phyloP scores from a whole-genome alignment of 2,113 vertebrate genomes.

The Myiozetetes cayanensis region DNA sequence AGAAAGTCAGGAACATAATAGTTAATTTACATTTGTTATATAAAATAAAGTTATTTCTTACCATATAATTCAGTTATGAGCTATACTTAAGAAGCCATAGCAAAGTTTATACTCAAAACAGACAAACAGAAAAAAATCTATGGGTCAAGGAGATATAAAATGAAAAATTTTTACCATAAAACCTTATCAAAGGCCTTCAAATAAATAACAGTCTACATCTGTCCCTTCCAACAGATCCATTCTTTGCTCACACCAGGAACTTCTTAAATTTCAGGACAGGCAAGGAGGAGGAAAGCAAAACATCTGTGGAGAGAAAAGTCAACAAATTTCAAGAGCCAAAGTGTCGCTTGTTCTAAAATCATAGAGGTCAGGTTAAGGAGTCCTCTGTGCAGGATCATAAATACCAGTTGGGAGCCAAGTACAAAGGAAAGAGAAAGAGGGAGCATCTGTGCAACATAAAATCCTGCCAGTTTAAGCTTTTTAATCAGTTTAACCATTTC shows the following conservation, averaged over 20 bases:
- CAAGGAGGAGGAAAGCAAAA: slow-evolving; percentile 66
- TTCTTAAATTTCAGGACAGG: slow-evolving; percentile 70
- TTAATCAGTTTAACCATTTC: not conserved
- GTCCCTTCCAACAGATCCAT: slow-evolving; percentile 13
- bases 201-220: slow-evolving; percentile 9
- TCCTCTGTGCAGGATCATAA: slow-evolving; percentile 43
- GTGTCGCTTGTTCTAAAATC: slow-evolving; percentile 48
- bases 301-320: slow-evolving; percentile 69
- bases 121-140: not conserved
- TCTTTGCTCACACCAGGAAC: slow-evolving; percentile 13
- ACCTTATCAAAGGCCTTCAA: not conserved
- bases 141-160: not conserved
- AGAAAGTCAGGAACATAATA: not conserved
- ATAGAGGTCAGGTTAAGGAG: slow-evolving; percentile 47
- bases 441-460: slow-evolving; percentile 43
- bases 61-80: not conserved
- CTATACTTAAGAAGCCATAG: not conserved
- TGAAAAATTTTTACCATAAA: not conserved
- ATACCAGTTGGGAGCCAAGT: slow-evolving; percentile 48
- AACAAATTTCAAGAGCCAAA: slow-evolving; percentile 69
- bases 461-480: not conserved
- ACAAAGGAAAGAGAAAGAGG: slow-evolving; percentile 28
- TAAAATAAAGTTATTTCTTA: not conserved
- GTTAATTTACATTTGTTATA: not conserved
- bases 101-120: slow-evolving; percentile 3